phyloP scores from a whole-genome alignment of 2,797 vertebrate genomes.

The Gallirallus australis region DNA sequence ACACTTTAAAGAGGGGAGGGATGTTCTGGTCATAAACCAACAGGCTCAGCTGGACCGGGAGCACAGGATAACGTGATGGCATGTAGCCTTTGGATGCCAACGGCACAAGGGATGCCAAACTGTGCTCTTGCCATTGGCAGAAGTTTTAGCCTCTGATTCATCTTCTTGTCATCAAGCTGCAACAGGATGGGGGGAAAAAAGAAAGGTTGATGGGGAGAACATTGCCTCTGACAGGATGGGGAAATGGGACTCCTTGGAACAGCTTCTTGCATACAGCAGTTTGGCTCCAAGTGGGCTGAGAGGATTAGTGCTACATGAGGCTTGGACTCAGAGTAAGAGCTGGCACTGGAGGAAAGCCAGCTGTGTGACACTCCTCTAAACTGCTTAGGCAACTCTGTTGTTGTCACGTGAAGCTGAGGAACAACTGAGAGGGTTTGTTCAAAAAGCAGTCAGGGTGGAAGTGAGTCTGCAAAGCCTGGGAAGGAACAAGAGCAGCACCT shows the following conservation, averaged over 20 bases:
- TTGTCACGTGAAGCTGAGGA: neutral
- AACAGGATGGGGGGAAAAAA: neutral
- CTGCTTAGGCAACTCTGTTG: neutral
- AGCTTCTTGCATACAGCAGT: neutral
- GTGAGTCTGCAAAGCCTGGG: neutral
- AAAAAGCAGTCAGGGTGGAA: neutral
- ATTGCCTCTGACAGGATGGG: neutral
- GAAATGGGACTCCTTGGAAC: neutral
- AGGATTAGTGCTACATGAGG: neutral
- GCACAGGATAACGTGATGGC: neutral
- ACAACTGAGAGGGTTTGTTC: neutral
- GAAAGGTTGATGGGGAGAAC: neutral
- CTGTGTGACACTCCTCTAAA: neutral
- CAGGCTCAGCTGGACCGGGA: neutral
- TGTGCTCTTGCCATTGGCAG: neutral
- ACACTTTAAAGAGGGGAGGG: neutral
- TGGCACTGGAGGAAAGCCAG: neutral
- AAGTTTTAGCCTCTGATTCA: constrained; percentile 2
- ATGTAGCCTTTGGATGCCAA: neutral
- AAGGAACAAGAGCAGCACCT: neutral
- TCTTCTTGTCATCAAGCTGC: constrained; percentile 16
- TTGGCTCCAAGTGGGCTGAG: neutral
- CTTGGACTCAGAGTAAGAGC: neutral
- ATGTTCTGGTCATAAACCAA: neutral
- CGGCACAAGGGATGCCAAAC: neutral